Conservation (phyloP, 2,888 invertebrate genomes). For the Hypena proboscidalis region DNA sequence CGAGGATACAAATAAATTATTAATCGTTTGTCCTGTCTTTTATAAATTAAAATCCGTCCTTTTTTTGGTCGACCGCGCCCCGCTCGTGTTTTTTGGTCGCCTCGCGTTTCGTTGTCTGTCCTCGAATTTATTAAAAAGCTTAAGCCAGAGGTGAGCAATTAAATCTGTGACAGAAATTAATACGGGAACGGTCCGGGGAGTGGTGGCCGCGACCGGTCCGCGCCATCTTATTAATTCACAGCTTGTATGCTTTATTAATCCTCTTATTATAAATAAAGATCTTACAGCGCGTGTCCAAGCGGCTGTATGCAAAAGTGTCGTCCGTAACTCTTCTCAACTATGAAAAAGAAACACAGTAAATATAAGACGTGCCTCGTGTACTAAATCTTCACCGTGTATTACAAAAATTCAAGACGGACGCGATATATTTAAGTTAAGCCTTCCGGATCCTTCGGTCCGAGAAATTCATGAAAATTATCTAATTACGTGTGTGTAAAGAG, state of each 20-base stretch:
- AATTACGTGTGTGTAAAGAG: constrained; percentile 81
- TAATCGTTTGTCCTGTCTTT: constrained; percentile 86
- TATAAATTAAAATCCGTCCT: constrained; percentile 84
- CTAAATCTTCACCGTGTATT: constrained; percentile 25
- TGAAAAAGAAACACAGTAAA: constrained; percentile 24
- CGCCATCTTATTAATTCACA: constrained; percentile 66
- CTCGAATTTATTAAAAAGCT: constrained; percentile 82
- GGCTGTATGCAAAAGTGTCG: constrained; percentile 18
- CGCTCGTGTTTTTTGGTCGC: constrained; percentile 73
- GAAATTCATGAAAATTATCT: constrained; percentile 79
- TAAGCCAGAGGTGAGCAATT: constrained; percentile 83
- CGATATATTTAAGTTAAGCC: constrained; percentile 47
- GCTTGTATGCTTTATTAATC: constrained; percentile 69
- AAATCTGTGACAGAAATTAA: constrained; percentile 83
- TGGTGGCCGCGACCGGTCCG: constrained; percentile 51
- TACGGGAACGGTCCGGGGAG: constrained; percentile 68
- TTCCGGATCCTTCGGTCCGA: constrained; percentile 47
- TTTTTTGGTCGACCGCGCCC: constrained; percentile 74
- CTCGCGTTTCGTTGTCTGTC: constrained; percentile 76
- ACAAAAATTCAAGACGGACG: constrained; percentile 20
- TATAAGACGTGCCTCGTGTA: constrained; percentile 22
- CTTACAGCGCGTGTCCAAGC: constrained; percentile 31
- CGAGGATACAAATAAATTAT: constrained; percentile 85
- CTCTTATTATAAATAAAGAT: constrained; percentile 61
- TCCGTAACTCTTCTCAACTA: constrained; percentile 23